Base-by-base conservation (phyloP, 2,797 vertebrate genomes). In the Poeciliopsis infans region DNA sequence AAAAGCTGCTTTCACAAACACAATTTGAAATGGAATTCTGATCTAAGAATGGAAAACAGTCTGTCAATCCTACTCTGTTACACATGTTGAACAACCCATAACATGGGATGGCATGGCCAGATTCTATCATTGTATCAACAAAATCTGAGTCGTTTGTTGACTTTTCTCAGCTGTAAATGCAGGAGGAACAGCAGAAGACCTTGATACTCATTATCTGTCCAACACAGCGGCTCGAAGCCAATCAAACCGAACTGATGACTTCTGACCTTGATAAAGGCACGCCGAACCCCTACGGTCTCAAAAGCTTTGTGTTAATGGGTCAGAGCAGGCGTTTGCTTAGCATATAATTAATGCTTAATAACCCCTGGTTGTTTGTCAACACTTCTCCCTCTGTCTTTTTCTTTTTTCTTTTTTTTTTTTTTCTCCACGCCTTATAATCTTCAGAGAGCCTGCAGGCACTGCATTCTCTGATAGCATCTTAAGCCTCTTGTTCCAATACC, bases 401-500 rank as follows among this genome's bases (percentile, higher is more conserved):
- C 8, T 10, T 43, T 93, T 93, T 93, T 89, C 90, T 49, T 93
- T 93, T 93, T 89, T 91, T 20, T 93, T 93, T 93, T 93, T 89
- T 18, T 7, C 49, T 91, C 86, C 89, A 84, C 87, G 92, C 93
- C 86, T 95, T 92, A 94, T 95, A 96, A 96, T 96, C 95, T 95
- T 91, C 91, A 89, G 92, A 93, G 93, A 93, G 94, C 94, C 95
- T 95, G 95, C 94, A 94, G 95, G 93, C 93, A 90, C 93, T 83
- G 90, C 86, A 84, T 92, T 88, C 79, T n/a, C 71, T 76, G 95
- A 96, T 96, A 95, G 73, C 90, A 96, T 96, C 95, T 96, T 96
- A 96, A 96, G 95, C 95, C 95, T 94, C 95, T 96, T 96, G 96
- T 96, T 96, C 94, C 94, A 94, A 94, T 94, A 94, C 94, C 94